Percentiles rank a stretch among this genome's conserved stretches.
These are phyloP conservation scores for Henricia sp. DNA, from an alignment of 53 echinoderm and acorn worm genomes.

Conservation along the genomic window DNA sequence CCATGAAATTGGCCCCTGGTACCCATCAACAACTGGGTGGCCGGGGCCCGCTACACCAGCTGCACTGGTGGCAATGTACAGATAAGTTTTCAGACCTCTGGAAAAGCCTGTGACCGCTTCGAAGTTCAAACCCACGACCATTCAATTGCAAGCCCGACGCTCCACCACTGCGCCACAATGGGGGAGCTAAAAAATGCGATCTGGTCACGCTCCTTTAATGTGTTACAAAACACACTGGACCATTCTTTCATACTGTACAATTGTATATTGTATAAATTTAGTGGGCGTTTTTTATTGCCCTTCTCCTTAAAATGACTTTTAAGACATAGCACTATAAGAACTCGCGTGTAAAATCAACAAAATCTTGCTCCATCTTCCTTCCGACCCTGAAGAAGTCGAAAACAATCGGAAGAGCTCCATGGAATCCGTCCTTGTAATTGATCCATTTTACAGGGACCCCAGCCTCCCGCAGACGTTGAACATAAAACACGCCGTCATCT, in stretches of 20 bases:
- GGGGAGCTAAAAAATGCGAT: too few species aligned
- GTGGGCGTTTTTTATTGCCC: not conserved
- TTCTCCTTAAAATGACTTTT: not conserved
- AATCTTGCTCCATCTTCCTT: conserved; percentile 19
- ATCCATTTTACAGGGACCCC: conserved; percentile 60
- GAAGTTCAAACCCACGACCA: too few species aligned
- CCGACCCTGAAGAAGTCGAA: conserved; percentile 52
- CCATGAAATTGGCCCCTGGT: too few species aligned
- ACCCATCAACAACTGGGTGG: too few species aligned
- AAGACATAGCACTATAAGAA: not conserved
- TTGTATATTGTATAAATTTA: not conserved
- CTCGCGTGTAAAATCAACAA: conserved; percentile 24
- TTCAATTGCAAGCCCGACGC: too few species aligned
- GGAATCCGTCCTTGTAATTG: conserved; percentile 70
- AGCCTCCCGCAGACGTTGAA: conserved; percentile 32
- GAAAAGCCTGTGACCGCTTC: not conserved
- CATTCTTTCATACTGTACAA: not conserved
- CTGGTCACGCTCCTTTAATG: too few species aligned
- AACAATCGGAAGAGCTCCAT: conserved; percentile 56
- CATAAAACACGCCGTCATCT: conserved; percentile 70
- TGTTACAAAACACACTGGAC: not conserved
- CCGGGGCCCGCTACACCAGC: too few species aligned
- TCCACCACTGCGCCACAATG: too few species aligned
- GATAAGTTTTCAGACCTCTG: not conserved
- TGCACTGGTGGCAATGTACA: too few species aligned